Percentiles rank a stretch among this genome's conserved stretches.
phyloP scores from a whole-genome alignment of 2,113 vertebrate genomes.

The Macaca nemestrina region DNA sequence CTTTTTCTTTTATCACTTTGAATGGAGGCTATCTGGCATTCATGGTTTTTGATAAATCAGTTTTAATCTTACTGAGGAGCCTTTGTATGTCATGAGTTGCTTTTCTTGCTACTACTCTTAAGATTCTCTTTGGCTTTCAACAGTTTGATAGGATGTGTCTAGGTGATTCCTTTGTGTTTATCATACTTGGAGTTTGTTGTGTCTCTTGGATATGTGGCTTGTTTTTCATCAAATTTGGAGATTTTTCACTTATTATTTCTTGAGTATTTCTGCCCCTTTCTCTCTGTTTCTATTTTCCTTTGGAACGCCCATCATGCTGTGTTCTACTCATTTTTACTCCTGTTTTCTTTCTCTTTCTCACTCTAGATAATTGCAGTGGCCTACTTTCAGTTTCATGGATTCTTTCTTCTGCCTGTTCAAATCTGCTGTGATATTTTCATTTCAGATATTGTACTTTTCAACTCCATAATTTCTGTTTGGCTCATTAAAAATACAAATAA shows the following conservation, averaged over 20 bases:
- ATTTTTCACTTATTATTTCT: not conserved
- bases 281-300: not conserved
- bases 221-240: not conserved
- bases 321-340: not conserved
- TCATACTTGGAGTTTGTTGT: not conserved
- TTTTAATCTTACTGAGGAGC: not conserved
- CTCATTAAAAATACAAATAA: not conserved
- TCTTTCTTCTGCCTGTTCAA: not conserved
- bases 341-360: not conserved
- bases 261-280: not conserved
- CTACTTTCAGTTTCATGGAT: not conserved
- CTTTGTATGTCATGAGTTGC: not conserved
- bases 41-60: not conserved
- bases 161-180: not conserved
- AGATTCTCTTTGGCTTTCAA: not conserved
- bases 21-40: not conserved
- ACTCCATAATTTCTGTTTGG: not conserved
- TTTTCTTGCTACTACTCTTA: not conserved
- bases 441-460: not conserved
- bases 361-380: not conserved
- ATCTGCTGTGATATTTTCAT: not conserved
- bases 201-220: not conserved
- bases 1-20: not conserved
- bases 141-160: not conserved
- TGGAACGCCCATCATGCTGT: not conserved